Evolutionary conservation across 2,113 vertebrate genomes (phyloP), one percentile per base, ranked within the genome.

Genomic region (Bubalus kerabau): DNA sequence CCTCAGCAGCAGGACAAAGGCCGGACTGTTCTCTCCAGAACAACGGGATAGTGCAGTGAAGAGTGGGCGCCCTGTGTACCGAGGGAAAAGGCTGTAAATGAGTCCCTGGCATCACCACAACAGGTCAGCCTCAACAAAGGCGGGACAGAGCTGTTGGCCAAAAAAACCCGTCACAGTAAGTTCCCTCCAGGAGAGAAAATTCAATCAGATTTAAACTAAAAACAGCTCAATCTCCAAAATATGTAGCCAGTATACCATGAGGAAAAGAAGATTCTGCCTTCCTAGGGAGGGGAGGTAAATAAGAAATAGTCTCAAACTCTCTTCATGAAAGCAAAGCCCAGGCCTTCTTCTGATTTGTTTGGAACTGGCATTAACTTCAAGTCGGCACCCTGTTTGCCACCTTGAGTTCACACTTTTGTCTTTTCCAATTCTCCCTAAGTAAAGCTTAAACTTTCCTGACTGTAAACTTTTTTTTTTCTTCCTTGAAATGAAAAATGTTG

Each of bases 61-160:
- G 78, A 94, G 96, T 32, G 59, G 78, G 88, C 32, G 54, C 57
- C 93, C 95, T 94, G 95, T 83, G 95, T 92, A 36, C 96, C 0
- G 1, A 60, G 64, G 67, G 9, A 52, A 78, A 80, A 28, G 90
- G 93, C 95, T 64, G 60, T 81, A 97, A 97, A 91, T 91, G 93
- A 83, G 92, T 40, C 97, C 81, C 90, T 98, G 97, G 97, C 95
- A 95, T 74, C 43, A 16, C 71, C 43, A 52, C 86, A 90, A 11
- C 89, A 95, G 97, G 93, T 94, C 97, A 94, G 80, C 74, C 91
- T 82, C 48, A 6, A 96, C 95, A 91, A 96, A 97, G 96, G 90
- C 32, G 46, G 88, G 93, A 90, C 64, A 32, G 59, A 60, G 64
- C 48, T 94, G 54, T n/a, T 94, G 64, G 16, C 96, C 90, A 93